Base-by-base conservation (phyloP, 2,888 invertebrate genomes). In the Danaus chrysippus region DNA sequence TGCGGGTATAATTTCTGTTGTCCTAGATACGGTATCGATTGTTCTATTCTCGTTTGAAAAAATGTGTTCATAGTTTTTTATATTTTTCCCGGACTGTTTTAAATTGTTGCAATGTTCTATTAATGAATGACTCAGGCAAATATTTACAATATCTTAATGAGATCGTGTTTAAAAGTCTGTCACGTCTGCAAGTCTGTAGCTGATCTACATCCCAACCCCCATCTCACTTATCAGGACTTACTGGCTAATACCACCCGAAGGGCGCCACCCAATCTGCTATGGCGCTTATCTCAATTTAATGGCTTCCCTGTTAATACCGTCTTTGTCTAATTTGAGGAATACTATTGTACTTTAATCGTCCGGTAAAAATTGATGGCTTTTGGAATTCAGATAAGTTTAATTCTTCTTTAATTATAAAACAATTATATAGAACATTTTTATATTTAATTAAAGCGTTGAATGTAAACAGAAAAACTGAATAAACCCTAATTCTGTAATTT, bases 221-320 rank as follows among this genome's bases (percentile, higher is more conserved):
- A 75, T 75, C 80, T 82, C 82, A 87, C 82, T 88, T 90, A 89
- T 88, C 88, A 86, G 83, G 87, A 83, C 87, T 88, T 86, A 83
- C 77, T 79, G 78, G 78, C 84, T 90, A 88, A 90, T 87, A 87
- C 89, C 85, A 83, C 82, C 81, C 84, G 83, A 82, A 87, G 88
- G 90, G 87, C 82, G 81, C 79, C 82, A 79, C 87, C 88, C 88
- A 88, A 89, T 89, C 87, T 89, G 87, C 87, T 82, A 79, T 75
- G 73, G 76, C 81, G 86, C 88, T 90, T 90, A 91, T 91, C 89
- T 88, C 87, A 86, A 89, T 89, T 89, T 90, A 90, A 90, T 91
- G 89, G 88, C 83, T 87, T 87, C 86, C 86, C 87, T 86, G 88
- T 88, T 89, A 88, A 87, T 89, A 83, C 90, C 83, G 87, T 81